Evolutionary conservation across 2,113 vertebrate genomes (phyloP).

Genomic region (Ochotona princeps): DNA sequence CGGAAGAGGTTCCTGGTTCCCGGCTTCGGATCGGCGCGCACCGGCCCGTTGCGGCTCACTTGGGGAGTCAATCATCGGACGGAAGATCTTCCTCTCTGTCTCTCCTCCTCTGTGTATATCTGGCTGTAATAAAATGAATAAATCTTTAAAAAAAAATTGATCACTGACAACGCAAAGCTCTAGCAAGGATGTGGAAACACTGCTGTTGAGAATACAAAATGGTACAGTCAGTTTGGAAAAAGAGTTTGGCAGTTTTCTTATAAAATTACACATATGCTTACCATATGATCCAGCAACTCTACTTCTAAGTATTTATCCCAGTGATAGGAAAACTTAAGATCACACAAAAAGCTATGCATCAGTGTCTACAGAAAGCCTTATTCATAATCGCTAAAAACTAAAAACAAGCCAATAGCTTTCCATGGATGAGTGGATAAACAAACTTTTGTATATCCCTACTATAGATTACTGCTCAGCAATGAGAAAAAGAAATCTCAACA

Average conservation of each 20-base stretch:
- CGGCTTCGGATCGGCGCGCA: too few species aligned
- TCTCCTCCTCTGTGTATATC: too few species aligned
- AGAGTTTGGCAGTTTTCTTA: neutral
- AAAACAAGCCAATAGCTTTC: neutral
- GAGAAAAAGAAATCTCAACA: neutral
- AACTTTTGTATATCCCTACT: neutral
- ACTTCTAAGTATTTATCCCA: conserved; percentile 5
- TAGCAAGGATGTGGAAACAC: neutral
- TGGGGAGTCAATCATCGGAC: too few species aligned
- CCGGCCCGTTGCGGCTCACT: too few species aligned
- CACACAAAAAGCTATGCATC: neutral
- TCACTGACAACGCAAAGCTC: neutral
- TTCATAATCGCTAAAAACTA: neutral
- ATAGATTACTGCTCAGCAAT: conserved; percentile 1
- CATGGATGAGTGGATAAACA: neutral
- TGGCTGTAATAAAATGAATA: too few species aligned
- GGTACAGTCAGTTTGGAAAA: neutral
- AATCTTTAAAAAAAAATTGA: too few species aligned
- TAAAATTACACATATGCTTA: conserved; percentile 5
- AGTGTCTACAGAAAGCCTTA: neutral
- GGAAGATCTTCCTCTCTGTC: too few species aligned
- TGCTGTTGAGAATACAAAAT: neutral
- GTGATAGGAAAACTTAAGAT: neutral
- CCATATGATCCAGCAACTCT: neutral
- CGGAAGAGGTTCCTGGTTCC: too few species aligned